Percentiles rank a stretch among this genome's conserved stretches.
Evolutionary conservation across 2,113 vertebrate genomes (phyloP).

Genomic region (Vimba vimba): DNA sequence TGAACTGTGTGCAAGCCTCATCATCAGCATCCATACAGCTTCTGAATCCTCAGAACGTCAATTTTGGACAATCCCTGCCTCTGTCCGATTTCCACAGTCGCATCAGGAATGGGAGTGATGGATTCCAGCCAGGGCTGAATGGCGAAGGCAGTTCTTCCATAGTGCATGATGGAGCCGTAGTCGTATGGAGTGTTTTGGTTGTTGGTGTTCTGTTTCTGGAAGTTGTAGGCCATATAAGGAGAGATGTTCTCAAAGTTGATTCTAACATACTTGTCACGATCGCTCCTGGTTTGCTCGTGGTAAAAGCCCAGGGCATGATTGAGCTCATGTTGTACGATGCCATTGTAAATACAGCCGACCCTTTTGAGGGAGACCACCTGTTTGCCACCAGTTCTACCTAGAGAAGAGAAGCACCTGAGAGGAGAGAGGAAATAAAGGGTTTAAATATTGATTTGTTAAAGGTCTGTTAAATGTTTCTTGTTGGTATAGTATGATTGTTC

Average conservation of each 20-base stretch:
- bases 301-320: constrained; percentile 66
- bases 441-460: neutral
- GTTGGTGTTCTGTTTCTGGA: constrained; percentile 49
- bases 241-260: constrained; percentile 60
- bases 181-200: constrained; percentile 59
- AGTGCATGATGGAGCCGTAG: constrained; percentile 62
- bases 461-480: neutral
- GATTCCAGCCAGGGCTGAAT: constrained; percentile 37
- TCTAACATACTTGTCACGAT: constrained; percentile 61
- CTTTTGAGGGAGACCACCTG: constrained; percentile 63
- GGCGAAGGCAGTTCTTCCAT: constrained; percentile 56
- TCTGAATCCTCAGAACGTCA: constrained; percentile 58
- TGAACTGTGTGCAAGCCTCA: neutral
- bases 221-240: constrained; percentile 39
- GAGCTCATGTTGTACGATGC: constrained; percentile 61
- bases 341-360: constrained; percentile 45
- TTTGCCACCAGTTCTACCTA: constrained; percentile 56
- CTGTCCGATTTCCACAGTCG: constrained; percentile 48
- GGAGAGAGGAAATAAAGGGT: neutral
- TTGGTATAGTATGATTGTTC: neutral
- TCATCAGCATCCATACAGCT: constrained; percentile 45
- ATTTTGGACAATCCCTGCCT: constrained; percentile 33
- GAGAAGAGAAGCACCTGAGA: constrained; percentile 61
- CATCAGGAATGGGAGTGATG: constrained; percentile 56
- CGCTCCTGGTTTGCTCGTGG: constrained; percentile 65